These are phyloP conservation scores for Hippolais icterina DNA, from an alignment of 2,113 vertebrate genomes.

Conservation along the genomic window DNA sequence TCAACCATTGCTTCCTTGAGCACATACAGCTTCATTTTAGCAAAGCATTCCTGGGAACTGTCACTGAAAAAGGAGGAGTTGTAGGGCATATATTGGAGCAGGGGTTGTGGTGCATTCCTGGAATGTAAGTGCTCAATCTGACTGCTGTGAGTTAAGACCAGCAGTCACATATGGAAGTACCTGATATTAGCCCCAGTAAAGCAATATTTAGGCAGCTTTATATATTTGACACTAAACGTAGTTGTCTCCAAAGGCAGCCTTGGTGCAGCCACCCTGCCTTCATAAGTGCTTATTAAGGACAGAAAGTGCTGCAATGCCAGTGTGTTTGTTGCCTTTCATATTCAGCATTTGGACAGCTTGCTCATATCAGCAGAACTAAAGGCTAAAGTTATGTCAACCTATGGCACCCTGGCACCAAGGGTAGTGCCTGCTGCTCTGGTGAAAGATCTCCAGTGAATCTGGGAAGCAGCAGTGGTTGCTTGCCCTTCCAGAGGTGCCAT, in stretches of 20 bases:
- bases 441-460: neutral
- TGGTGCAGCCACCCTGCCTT: neutral
- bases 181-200: neutral
- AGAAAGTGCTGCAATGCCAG: neutral
- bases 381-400: neutral
- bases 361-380: neutral
- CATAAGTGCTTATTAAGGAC: neutral
- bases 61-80: neutral
- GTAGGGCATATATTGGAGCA: neutral
- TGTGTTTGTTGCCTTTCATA: neutral
- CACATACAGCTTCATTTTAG: neutral
- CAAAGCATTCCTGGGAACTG: neutral
- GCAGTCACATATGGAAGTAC: neutral
- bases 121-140: neutral
- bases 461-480: neutral
- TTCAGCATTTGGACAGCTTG: neutral
- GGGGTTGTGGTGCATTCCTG: neutral
- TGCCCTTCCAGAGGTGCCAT: accelerated
- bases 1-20: neutral
- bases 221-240: neutral
- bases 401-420: neutral
- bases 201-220: neutral
- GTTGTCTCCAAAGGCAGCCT: neutral
- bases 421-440: neutral
- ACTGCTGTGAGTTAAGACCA: neutral